These are phyloP conservation scores for Agrilus planipennis DNA, from an alignment of 1,140 invertebrate species.

Conservation along the genomic window DNA sequence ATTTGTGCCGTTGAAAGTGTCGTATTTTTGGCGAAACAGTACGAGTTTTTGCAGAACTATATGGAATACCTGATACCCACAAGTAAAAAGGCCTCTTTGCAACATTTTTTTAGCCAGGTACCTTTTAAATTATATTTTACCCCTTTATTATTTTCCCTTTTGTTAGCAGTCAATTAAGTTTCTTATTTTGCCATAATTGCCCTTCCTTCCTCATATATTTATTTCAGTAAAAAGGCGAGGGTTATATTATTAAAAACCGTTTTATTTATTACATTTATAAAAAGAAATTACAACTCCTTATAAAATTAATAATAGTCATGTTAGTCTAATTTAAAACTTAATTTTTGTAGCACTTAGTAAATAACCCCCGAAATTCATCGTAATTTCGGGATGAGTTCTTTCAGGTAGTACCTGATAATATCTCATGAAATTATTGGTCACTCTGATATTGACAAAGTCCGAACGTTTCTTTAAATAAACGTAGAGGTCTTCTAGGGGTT, in stretches of 20 bases:
- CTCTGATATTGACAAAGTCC: conserved; percentile 57
- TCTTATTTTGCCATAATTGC: not conserved
- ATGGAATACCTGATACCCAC: conserved; percentile 58
- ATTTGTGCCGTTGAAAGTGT: conserved; percentile 87
- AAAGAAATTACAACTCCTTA: too few species aligned
- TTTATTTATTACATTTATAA: not conserved
- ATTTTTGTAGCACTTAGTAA: conserved; percentile 56
- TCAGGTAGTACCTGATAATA: conserved; percentile 80
- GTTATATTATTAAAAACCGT: too few species aligned
- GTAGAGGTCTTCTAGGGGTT: conserved; percentile 73
- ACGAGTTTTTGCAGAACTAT: conserved; percentile 70
- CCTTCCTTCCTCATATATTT: not conserved
- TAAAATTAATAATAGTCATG: not conserved
- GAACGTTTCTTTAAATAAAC: conserved; percentile 54
- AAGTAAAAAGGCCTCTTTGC: conserved; percentile 51
- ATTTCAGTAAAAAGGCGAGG: too few species aligned
- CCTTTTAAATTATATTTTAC: conserved; percentile 11
- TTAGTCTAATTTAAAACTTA: conserved; percentile 23
- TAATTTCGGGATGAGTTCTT: conserved; percentile 73
- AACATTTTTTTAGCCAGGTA: conserved; percentile 60
- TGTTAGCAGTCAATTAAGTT: not conserved
- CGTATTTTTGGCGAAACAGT: conserved; percentile 79
- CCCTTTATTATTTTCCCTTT: not conserved
- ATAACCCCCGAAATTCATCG: conserved; percentile 64
- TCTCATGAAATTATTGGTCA: conserved; percentile 79